A percentile compares a stretch with the other conserved stretches of the same genome.
Evolutionary conservation across 1,140 invertebrate genomes (phyloP).

Genomic region (Coenobita brevimanus): DNA sequence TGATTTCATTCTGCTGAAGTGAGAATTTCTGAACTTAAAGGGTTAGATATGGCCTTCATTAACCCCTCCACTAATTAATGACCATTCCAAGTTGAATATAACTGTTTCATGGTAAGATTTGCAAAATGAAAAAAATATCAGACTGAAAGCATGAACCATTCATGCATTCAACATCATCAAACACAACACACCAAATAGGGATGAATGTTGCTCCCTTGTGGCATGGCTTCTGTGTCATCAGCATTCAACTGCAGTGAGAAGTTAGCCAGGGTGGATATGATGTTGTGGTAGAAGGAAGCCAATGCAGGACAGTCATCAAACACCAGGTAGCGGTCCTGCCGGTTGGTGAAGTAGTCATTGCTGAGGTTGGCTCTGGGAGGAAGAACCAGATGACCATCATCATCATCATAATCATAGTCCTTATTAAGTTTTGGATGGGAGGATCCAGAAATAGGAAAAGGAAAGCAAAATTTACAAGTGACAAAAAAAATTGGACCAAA

Average conservation of each 20-base stretch:
- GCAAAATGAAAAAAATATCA: no score
- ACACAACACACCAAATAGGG: constrained; percentile 44
- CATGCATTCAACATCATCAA: no score
- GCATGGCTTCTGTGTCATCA: constrained; percentile 53
- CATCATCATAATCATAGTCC: background rate
- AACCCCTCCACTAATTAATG: background rate
- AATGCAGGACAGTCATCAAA: constrained; percentile 87
- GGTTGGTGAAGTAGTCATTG: constrained; percentile 96
- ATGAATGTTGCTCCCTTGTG: background rate
- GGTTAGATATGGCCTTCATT: no score
- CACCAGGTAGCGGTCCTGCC: constrained; percentile 96
- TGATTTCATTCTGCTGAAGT: no score
- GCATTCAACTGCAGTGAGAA: constrained; percentile 76
- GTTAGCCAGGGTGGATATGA: constrained; percentile 76
- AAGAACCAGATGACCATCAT: background rate
- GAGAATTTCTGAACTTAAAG: no score
- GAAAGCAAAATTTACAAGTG: no score
- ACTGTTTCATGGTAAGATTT: no score
- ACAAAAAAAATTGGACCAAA: no score
- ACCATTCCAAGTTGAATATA: no score
- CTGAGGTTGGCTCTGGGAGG: constrained; percentile 92
- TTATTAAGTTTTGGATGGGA: background rate
- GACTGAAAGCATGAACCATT: no score
- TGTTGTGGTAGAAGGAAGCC: constrained; percentile 85
- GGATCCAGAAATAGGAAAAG: no score